A percentile compares a stretch with the other conserved stretches of the same genome.
These are phyloP conservation scores for Holotrichia oblita DNA, from an alignment of 1,140 invertebrate species.

Conservation along the genomic window DNA sequence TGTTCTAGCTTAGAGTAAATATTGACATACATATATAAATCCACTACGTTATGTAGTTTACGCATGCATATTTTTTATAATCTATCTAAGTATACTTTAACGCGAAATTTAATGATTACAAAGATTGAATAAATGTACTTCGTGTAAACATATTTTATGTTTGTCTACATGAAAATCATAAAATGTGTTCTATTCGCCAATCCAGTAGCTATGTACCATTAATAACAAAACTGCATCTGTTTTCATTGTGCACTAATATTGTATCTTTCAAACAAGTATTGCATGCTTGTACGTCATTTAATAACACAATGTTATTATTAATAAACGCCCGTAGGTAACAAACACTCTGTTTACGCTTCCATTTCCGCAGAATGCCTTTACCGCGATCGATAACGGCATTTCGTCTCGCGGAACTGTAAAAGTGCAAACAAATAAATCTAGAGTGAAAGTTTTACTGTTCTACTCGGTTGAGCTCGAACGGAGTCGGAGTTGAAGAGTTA, in stretches of 20 bases:
- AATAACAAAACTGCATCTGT: not conserved
- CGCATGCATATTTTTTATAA: too few species aligned
- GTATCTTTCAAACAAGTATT: not conserved
- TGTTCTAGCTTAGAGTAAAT: too few species aligned
- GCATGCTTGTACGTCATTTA: not conserved
- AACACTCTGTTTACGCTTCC: not conserved
- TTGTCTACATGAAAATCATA: too few species aligned
- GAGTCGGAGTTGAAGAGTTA: conserved; percentile 15
- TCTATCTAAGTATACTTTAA: too few species aligned
- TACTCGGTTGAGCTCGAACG: not conserved
- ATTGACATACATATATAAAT: too few species aligned
- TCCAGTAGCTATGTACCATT: too few species aligned
- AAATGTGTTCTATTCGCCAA: too few species aligned
- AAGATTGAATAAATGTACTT: too few species aligned
- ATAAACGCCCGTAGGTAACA: not conserved
- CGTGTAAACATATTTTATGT: too few species aligned
- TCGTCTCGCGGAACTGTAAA: conserved; percentile 10
- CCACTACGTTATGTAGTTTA: too few species aligned
- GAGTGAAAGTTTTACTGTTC: conserved; percentile 7
- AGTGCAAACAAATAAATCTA: conserved; percentile 17
- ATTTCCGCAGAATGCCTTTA: not conserved
- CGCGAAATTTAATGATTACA: too few species aligned
- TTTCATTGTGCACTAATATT: not conserved
- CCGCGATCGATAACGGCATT: not conserved
- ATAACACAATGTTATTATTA: not conserved